Evolutionary conservation across 2,888 invertebrate genomes (phyloP).

Genomic region (Rhorus exstirpatorius): DNA sequence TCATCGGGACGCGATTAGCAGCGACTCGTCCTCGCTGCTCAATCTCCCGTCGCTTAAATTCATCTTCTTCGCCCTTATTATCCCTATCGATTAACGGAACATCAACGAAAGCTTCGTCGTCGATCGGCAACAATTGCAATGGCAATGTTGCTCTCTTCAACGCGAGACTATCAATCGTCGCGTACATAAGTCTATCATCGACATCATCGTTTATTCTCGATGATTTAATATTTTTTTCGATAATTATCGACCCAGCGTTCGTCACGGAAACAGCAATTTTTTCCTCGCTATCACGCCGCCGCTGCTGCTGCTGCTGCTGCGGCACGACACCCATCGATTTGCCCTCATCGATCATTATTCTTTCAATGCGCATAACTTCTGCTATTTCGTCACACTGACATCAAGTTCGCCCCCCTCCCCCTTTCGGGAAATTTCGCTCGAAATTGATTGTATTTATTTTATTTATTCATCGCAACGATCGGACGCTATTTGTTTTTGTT

Average conservation of each 20-base stretch:
- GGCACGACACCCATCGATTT: conserved; percentile 8
- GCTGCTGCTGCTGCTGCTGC: too few species aligned
- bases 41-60: background rate
- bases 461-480: too few species aligned
- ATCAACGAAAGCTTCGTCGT: conserved; percentile 60
- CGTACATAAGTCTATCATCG: conserved; percentile 76
- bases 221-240: conserved; percentile 4
- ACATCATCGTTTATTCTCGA: conserved; percentile 5
- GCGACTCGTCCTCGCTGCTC: too few species aligned
- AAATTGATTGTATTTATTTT: too few species aligned
- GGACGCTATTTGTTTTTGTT: too few species aligned
- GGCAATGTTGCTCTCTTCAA: conserved; percentile 80
- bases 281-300: background rate
- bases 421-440: too few species aligned
- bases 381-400: too few species aligned
- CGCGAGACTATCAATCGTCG: conserved; percentile 82
- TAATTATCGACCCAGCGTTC: too few species aligned
- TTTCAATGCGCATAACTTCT: conserved; percentile 58
- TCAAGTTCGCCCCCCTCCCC: too few species aligned
- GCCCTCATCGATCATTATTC: conserved; percentile 56
- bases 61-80: conserved; percentile 39
- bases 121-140: conserved; percentile 78
- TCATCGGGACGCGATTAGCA: too few species aligned
- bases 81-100: conserved; percentile 50
- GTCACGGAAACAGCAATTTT: background rate